Base-by-base conservation (phyloP, 1,140 invertebrate genomes). In the Heliconius himera region DNA sequence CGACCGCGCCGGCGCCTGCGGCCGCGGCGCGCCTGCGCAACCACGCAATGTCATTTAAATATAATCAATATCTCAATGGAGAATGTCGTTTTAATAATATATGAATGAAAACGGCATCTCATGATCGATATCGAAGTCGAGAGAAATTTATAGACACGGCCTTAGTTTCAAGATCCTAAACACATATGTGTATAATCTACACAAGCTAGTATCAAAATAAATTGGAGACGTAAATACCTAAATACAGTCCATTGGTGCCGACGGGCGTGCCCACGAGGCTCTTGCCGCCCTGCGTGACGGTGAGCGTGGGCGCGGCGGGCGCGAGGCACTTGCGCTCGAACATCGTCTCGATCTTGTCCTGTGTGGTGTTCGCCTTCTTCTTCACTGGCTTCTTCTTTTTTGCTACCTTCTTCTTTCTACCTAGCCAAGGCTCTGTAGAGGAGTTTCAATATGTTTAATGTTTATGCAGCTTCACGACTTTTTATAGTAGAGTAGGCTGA, bases 341-440 rank as follows among this genome's bases (percentile, higher is more conserved):
- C 91, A 96, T 95, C 74, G 96, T 95, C 83, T 96, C 96, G 29
- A 97, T 97, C 94, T 97, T 97, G 87, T 98, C 97, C 93, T 97
- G 97, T 0, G 97, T 97, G 8, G 96, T 96, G 49, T 96, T 91
- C 73, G 96, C 89, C 88, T 96, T 97, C 89, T 95, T 98, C 84
- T 95, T 95, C n/a, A 95, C 90, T 8, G 95, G 96, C 87, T 97
- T 97, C 87, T 96, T 96, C 91, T 96, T 97, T 81, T 96, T 97
- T 1, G 95, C 92, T 70, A 96, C 96, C 76, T 97, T 97, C 88
- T 97, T 97, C 86, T 96, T 96, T 66, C 96, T 95, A 49, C 96
- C 95, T 29, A 97, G 96, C 97, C 98, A 98, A 1, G 98, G 98
- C 95, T 98, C 98, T 96, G 94, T 83, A 86, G 41, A 22, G 3